Evolutionary conservation across 2,113 vertebrate genomes (phyloP), one percentile per base, ranked within the genome.

Genomic region (Paraplagusia blochii): DNA sequence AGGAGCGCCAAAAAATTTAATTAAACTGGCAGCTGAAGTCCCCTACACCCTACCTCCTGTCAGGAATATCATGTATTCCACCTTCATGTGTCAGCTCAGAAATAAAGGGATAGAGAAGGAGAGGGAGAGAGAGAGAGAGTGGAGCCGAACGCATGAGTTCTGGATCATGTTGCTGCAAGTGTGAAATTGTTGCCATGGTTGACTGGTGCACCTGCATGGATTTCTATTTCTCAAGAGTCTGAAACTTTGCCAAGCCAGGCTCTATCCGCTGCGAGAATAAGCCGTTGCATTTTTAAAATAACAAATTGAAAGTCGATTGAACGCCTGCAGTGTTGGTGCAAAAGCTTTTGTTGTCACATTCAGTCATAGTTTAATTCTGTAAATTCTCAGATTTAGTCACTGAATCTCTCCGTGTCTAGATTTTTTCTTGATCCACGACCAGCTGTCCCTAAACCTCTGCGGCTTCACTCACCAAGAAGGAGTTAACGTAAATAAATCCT

Each of bases 181-280:
- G 68, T 79, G 73, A 83, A 77, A 81, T 75, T 73, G 70, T 58
- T 66, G 67, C 55, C 65, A 71, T 43, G 50, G 67, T 19, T 19
- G 17, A 55, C 36, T 19, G 61, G 15, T 54, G 62, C 72, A 76
- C 83, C 53, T 70, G 72, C n/a, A n/a, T 16, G 34, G 63, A 59
- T 62, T 45, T 39, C 19, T 8, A 7, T 38, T 34, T 45, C 44
- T 57, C 11, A 62, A 63, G 15, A 8, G 44, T 59, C 62, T 57
- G 14, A 75, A 64, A 65, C 64, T 3, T 16, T 38, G 17, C 46
- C 49, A 61, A 77, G 68, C 36, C 9, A 48, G 45, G 58, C 56
- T 43, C 40, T 29, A 29, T 12, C 44, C 51, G 53, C 35, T 22
- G 47, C 45, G 33, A 17, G 19, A 35, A 63, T 11, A 0, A 51